Conservation (phyloP, 1,140 invertebrate species). For the Drosophila aff. region DNA sequence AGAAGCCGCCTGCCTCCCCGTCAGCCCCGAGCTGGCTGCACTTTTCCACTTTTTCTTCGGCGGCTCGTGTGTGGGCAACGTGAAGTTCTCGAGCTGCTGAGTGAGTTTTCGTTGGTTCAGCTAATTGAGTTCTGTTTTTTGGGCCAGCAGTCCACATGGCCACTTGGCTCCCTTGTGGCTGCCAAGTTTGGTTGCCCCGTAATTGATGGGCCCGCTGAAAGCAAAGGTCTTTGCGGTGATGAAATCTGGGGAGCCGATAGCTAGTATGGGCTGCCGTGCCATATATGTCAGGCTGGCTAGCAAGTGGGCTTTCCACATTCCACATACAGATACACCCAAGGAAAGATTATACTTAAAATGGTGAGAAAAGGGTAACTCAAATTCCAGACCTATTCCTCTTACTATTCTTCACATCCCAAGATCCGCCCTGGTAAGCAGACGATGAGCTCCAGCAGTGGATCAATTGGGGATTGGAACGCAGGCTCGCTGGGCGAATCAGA, state of each 20-base stretch:
- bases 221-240: conserved; percentile 61
- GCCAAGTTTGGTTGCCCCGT: conserved; percentile 52
- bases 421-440: not conserved
- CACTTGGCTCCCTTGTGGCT: conserved; percentile 71
- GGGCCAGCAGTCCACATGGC: conserved; percentile 51
- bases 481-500: not conserved
- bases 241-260: conserved; percentile 41
- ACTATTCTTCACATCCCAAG: not conserved
- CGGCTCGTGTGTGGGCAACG: conserved; percentile 44
- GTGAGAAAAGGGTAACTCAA: not conserved
- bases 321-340: conserved; percentile 32
- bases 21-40: conserved; percentile 21
- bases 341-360: conserved; percentile 20
- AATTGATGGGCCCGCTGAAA: conserved; percentile 70
- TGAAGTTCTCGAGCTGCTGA: conserved; percentile 36
- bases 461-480: not conserved
- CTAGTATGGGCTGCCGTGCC: conserved; percentile 35
- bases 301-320: conserved; percentile 7
- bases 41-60: conserved; percentile 30
- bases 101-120: conserved; percentile 44
- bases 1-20: conserved; percentile 9
- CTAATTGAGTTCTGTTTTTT: conserved; percentile 75
- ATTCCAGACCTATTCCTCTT: not conserved
- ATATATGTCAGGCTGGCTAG: conserved; percentile 50
- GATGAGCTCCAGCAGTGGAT: not conserved